These are phyloP conservation scores for Nycticorax nycticorax DNA, from an alignment of 2,113 vertebrate genomes.

Conservation along the genomic window DNA sequence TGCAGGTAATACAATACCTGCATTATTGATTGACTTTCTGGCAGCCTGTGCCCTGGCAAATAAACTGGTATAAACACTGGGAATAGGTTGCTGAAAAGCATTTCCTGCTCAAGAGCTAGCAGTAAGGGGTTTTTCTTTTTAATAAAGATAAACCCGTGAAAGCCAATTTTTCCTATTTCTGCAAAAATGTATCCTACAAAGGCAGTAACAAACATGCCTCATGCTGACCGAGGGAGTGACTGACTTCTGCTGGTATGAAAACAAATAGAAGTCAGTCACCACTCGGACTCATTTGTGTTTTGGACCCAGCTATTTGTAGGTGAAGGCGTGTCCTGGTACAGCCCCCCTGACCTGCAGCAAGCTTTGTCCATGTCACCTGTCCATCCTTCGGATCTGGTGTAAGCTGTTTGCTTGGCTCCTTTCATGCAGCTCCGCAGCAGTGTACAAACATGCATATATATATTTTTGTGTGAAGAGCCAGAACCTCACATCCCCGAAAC, in stretches of 20 bases:
- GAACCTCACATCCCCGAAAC: neutral
- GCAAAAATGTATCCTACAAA: neutral
- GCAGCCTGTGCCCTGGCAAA: neutral
- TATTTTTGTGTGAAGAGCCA: neutral
- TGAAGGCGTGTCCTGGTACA: neutral
- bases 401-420: neutral
- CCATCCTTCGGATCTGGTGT: neutral
- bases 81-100: neutral
- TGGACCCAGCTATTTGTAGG: neutral
- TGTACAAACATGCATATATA: neutral
- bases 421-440: neutral
- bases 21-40: slow-evolving; percentile 25
- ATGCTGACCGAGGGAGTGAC: neutral
- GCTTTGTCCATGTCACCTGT: neutral
- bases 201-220: neutral
- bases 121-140: neutral
- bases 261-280: neutral
- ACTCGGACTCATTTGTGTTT: neutral
- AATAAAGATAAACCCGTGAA: neutral
- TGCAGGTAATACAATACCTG: neutral
- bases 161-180: neutral
- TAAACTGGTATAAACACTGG: neutral
- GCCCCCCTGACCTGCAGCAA: neutral
- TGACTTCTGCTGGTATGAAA: neutral
- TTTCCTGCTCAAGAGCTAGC: neutral